A percentile compares a stretch with the other conserved stretches of the same genome.
These are phyloP conservation scores for Bilobella aurantiaca DNA, from an alignment of 1,140 invertebrate species.

Conservation along the genomic window DNA sequence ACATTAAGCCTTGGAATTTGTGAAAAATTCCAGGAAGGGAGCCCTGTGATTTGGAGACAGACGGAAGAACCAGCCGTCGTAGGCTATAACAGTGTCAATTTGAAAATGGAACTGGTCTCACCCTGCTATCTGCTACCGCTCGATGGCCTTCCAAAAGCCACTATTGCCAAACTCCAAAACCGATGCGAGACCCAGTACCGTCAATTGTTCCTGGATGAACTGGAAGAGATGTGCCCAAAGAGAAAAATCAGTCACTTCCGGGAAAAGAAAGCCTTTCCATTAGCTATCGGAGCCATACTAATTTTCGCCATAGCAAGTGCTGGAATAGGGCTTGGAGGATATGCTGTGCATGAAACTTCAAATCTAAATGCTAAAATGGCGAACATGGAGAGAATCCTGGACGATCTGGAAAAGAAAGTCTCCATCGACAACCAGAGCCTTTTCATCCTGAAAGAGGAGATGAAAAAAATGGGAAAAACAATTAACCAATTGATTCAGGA, in stretches of 20 bases:
- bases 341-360: neutral
- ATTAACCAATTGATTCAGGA: neutral
- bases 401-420: neutral
- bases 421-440: neutral
- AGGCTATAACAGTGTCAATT: slow-evolving; percentile 7
- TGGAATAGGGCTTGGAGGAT: neutral
- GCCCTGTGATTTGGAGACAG: slow-evolving; percentile 17
- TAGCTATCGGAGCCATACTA: too few relatives aligned
- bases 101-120: slow-evolving; percentile 18
- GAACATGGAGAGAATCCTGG: neutral
- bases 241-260: too few relatives aligned
- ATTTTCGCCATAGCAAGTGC: neutral
- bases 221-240: slow-evolving; percentile 14
- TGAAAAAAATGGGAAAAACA: neutral
- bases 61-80: neutral
- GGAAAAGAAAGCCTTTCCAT: neutral
- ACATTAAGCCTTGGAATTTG: neutral
- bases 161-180: neutral
- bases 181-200: slow-evolving; percentile 11
- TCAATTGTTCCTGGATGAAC: slow-evolving; percentile 8
- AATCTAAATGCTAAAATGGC: neutral
- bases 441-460: neutral
- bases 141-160: neutral
- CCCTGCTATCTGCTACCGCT: slow-evolving; percentile 15
- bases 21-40: slow-evolving; percentile 1